A percentile compares a stretch with the other conserved stretches of the same genome.
phyloP scores from a whole-genome alignment of 2,113 vertebrate genomes.

The Podiceps cristatus region DNA sequence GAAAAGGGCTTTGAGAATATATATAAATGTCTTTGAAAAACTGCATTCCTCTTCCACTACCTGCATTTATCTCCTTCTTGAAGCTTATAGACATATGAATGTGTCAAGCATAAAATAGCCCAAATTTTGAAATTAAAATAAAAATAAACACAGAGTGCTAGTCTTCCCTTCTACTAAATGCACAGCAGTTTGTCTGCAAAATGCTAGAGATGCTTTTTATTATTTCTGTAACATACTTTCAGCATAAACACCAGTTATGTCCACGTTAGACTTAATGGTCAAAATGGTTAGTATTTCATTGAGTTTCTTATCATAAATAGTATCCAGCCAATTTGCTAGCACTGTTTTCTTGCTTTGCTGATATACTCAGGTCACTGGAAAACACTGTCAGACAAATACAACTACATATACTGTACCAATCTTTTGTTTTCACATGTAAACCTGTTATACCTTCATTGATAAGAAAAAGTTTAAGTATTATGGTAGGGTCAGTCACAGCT shows the following conservation, averaged over 20 bases:
- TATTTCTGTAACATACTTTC: background rate
- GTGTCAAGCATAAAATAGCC: background rate
- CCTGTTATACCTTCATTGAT: background rate
- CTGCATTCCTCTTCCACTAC: background rate
- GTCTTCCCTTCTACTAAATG: background rate
- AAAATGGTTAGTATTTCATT: background rate
- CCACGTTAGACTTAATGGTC: background rate
- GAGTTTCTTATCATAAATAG: background rate
- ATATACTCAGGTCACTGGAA: background rate
- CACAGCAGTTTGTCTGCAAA: background rate
- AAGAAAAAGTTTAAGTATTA: accelerated
- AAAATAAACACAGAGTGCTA: background rate
- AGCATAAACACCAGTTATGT: background rate
- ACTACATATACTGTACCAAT: background rate
- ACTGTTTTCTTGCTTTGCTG: background rate
- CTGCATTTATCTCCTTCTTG: background rate
- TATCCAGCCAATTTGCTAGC: background rate
- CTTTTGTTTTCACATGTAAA: background rate
- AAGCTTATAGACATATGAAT: background rate
- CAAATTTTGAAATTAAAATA: background rate
- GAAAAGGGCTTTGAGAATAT: background rate
- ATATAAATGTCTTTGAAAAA: background rate
- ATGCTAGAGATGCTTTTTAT: background rate
- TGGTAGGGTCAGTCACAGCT: background rate
- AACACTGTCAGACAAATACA: background rate